Conservation (phyloP, 35 echinoderm and acorn worm genomes). For the Ophioderma brevispina region DNA sequence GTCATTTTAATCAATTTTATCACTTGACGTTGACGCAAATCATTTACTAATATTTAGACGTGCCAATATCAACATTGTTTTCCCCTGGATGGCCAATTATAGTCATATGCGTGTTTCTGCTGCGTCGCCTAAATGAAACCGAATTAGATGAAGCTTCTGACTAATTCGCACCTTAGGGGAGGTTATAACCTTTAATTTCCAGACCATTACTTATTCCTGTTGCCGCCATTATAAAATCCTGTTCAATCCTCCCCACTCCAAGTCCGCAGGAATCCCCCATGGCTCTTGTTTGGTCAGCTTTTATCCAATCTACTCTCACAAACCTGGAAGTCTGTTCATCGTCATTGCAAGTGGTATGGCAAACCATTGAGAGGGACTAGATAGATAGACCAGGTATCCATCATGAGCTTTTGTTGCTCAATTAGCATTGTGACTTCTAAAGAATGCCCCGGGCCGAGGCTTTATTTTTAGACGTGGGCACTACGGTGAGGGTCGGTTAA, state of each 20-base stretch:
- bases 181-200: conserved; percentile 14
- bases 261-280: background rate
- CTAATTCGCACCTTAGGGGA: background rate
- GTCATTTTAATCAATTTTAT: no score
- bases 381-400: background rate
- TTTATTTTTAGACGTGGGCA: background rate
- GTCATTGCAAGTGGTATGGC: background rate
- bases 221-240: background rate
- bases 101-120: no score
- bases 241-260: background rate
- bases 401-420: background rate
- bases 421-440: conserved; percentile 7
- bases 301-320: background rate
- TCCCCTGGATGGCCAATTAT: background rate
- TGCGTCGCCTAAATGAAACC: no score
- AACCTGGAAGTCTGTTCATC: background rate
- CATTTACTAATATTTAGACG: no score
- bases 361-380: background rate
- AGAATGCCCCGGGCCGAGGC: background rate
- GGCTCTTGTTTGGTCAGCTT: conserved; percentile 4
- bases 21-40: no score
- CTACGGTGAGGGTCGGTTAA: background rate
- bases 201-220: background rate
- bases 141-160: no score
- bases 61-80: background rate